Percentiles rank a stretch among this genome's conserved stretches.
Conservation (phyloP, 2,888 invertebrate species). For the Andrena marginata region DNA sequence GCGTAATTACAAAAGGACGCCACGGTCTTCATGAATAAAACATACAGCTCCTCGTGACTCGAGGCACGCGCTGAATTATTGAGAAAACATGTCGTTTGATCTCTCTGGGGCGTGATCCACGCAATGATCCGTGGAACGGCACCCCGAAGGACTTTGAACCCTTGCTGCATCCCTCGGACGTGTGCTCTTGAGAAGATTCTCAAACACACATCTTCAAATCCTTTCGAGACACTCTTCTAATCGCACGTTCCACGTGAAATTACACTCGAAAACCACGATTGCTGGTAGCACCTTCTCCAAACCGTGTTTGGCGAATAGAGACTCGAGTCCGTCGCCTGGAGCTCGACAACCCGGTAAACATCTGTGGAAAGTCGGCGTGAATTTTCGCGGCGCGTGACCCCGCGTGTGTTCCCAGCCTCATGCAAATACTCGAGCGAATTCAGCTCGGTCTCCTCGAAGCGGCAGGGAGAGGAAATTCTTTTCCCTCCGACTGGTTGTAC, state of each 20-base stretch:
- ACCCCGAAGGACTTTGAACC: conserved; percentile 52
- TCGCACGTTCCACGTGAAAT: no score
- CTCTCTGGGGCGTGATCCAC: conserved; percentile 45
- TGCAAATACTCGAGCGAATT: conserved; percentile 35
- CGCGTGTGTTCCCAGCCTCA: conserved; percentile 23
- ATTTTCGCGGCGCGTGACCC: background rate
- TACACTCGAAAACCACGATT: no score
- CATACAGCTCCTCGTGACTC: conserved; percentile 63
- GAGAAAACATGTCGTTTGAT: conserved; percentile 67
- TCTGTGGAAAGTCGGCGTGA: background rate
- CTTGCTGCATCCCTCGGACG: background rate
- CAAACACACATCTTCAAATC: background rate
- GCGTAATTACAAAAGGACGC: conserved; percentile 74
- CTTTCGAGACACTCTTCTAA: no score
- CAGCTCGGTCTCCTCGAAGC: conserved; percentile 19
- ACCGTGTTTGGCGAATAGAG: no score
- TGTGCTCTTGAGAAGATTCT: background rate
- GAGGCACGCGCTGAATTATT: conserved; percentile 73
- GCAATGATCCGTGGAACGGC: conserved; percentile 27
- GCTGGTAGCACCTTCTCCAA: no score
- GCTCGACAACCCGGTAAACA: background rate
- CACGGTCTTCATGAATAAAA: conserved; percentile 70
- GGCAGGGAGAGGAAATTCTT: conserved; percentile 32
- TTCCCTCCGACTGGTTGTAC: conserved; percentile 19
- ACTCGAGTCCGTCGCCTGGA: no score